A percentile compares a stretch with the other conserved stretches of the same genome.
phyloP scores from a whole-genome alignment of 2,797 vertebrate species.

The Leucoraja ocellata region DNA sequence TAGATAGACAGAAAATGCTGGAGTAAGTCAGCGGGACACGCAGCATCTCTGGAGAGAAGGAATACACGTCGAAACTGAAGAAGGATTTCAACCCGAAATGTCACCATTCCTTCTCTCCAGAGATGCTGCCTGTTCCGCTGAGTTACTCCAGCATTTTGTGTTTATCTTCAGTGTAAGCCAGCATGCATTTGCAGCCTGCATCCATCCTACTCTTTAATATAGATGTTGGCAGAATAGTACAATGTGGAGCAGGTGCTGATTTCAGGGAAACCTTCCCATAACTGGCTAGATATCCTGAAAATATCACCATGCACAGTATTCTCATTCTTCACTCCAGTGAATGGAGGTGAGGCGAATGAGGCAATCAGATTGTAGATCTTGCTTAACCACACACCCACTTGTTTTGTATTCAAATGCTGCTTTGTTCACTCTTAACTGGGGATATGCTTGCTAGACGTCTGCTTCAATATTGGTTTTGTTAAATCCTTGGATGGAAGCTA shows the following conservation, averaged over 20 bases:
- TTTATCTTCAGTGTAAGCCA: too few species aligned
- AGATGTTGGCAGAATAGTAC: neutral
- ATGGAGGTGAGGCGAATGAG: neutral
- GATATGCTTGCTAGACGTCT: neutral
- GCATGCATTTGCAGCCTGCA: too few species aligned
- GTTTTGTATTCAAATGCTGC: conserved; percentile 1
- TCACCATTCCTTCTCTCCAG: too few species aligned
- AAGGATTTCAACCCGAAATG: too few species aligned
- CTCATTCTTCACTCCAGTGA: neutral
- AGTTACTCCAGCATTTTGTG: too few species aligned
- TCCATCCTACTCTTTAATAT: neutral
- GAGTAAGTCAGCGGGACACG: too few species aligned
- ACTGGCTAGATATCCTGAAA: neutral
- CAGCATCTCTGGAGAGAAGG: too few species aligned
- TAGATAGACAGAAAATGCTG: too few species aligned
- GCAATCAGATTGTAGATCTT: neutral
- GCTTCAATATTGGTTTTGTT: neutral
- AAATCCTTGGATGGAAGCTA: neutral
- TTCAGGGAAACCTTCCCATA: neutral
- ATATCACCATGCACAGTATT: neutral
- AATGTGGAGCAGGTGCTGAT: neutral
- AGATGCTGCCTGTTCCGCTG: too few species aligned
- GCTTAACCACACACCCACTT: neutral
- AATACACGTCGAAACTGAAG: too few species aligned
- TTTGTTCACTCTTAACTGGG: neutral